Evolutionary conservation across 1,140 invertebrate genomes (phyloP).

Genomic region (Calephelis nemesis): DNA sequence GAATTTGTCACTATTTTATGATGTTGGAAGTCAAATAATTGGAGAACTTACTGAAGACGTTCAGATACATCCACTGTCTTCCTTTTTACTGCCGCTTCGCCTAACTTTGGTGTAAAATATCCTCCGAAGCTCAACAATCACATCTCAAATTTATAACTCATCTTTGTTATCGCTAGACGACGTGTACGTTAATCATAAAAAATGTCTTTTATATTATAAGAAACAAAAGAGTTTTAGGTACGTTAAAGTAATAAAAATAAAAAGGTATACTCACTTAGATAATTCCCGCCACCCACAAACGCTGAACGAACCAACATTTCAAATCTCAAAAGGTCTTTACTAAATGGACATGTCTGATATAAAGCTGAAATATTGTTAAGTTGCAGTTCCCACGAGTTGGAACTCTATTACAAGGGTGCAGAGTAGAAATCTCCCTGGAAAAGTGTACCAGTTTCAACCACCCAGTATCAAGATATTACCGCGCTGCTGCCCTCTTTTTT

Average conservation of each 20-base stretch:
- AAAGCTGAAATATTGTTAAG: conserved; percentile 42
- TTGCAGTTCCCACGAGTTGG: background rate
- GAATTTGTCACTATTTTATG: too few relatives aligned
- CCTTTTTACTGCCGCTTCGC: too few relatives aligned
- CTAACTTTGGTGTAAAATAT: too few relatives aligned
- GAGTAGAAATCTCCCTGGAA: background rate
- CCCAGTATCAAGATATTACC: conserved; percentile 63
- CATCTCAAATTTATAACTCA: too few relatives aligned
- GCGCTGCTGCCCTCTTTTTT: conserved; percentile 61
- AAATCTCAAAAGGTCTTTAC: conserved; percentile 40
- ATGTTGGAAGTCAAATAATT: too few relatives aligned
- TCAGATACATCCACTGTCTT: too few relatives aligned
- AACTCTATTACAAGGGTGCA: background rate
- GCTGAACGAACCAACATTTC: conserved; percentile 34
- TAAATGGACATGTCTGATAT: conserved; percentile 63
- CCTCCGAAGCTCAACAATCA: too few relatives aligned
- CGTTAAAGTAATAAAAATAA: conserved; percentile 2
- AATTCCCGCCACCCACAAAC: conserved; percentile 13
- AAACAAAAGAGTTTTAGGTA: background rate
- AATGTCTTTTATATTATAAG: background rate
- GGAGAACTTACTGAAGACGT: too few relatives aligned
- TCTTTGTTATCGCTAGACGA: too few relatives aligned
- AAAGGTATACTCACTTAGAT: conserved; percentile 12
- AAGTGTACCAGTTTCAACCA: background rate
- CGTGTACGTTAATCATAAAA: too few relatives aligned